phyloP scores from a whole-genome alignment of 2,797 vertebrate species.

The Danio kyathit region DNA sequence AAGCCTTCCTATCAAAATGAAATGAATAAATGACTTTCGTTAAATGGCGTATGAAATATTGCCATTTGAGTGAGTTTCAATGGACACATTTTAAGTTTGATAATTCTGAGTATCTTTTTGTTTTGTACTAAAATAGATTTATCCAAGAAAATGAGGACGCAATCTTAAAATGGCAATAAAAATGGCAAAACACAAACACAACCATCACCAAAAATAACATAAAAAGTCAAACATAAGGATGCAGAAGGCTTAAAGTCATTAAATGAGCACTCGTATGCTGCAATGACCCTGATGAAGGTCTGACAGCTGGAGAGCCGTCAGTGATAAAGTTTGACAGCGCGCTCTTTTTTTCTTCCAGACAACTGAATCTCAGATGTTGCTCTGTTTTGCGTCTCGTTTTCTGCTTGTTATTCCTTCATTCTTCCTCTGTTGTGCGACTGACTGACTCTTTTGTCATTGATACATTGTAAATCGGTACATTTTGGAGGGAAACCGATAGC shows the following conservation, averaged over 20 bases:
- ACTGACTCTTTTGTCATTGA: constrained; percentile 45
- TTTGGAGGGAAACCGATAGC: constrained; percentile 60
- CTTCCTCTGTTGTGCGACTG: constrained; percentile 17
- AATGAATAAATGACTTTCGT: too few species aligned
- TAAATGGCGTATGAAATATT: too few species aligned
- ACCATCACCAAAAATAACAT: too few species aligned
- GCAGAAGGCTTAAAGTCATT: not conserved
- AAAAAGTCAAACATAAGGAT: too few species aligned
- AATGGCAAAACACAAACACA: too few species aligned
- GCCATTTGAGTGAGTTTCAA: too few species aligned
- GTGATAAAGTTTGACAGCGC: not conserved
- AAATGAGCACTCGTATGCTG: not conserved
- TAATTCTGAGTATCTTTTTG: too few species aligned
- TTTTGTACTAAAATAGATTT: too few species aligned
- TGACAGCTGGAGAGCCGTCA: constrained; percentile 3
- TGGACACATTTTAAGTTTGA: too few species aligned
- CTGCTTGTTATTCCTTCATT: constrained; percentile 20
- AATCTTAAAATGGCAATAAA: too few species aligned
- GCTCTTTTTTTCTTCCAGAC: constrained; percentile 8
- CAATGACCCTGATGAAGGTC: not conserved
- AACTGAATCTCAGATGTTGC: constrained; percentile 8
- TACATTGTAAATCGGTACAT: constrained; percentile 44
- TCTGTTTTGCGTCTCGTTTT: constrained; percentile 10
- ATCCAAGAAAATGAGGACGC: too few species aligned
- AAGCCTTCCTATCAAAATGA: too few species aligned